Evolutionary conservation across 2,888 invertebrate species (phyloP).

Genomic region (Pherbina coryleti): DNA sequence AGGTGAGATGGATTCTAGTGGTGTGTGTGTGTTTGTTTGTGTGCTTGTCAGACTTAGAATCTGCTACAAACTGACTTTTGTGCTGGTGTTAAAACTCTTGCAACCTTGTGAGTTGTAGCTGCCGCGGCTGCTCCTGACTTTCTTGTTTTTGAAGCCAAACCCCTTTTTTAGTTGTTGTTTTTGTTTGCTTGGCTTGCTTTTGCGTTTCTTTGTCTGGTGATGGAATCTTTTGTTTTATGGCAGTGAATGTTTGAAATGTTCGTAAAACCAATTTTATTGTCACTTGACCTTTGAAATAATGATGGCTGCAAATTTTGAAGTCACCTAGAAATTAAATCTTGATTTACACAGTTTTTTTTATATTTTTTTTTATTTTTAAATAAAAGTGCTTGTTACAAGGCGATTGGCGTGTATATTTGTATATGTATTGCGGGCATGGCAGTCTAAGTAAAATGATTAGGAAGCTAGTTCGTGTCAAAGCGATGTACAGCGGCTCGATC

Average conservation of each 20-base stretch:
- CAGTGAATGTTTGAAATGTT: not conserved
- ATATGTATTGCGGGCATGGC: no score
- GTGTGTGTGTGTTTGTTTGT: not conserved
- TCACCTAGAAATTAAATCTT: not conserved
- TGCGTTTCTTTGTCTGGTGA: not conserved
- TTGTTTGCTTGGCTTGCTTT: not conserved
- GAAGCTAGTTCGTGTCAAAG: no score
- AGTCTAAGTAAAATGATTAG: no score
- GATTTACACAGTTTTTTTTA: not conserved
- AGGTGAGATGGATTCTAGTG: not conserved
- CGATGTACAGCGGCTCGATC: no score
- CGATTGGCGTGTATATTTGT: no score
- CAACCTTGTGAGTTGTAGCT: no score
- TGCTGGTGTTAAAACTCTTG: no score
- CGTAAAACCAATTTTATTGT: constrained; percentile 19
- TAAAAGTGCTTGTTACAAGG: no score
- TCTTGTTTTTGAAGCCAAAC: not conserved
- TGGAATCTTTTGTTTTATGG: constrained; percentile 1
- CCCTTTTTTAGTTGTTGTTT: not conserved
- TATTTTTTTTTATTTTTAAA: not conserved
- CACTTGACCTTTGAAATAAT: constrained; percentile 20
- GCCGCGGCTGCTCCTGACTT: no score
- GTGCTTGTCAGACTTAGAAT: not conserved
- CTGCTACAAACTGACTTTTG: no score
- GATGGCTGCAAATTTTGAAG: not conserved